Evolutionary conservation across 2,888 invertebrate genomes (phyloP), one percentile per base, ranked within the genome.

Genomic region (Tryphoninae sp.): DNA sequence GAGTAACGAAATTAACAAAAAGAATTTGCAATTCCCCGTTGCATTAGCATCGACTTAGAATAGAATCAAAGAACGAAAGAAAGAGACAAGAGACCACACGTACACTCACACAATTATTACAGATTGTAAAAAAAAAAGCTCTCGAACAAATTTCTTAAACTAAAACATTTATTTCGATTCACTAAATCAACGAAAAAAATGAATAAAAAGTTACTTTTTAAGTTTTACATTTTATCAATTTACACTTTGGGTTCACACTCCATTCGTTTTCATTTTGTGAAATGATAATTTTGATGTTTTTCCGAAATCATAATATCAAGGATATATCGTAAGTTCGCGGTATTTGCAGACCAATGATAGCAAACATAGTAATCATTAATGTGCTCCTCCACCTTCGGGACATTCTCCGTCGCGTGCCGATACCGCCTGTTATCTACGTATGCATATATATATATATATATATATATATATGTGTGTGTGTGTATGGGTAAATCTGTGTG

Each of bases 11-110:
- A n/a, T 7, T 67, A 68, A 71, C 73, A 73, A 79, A 82, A 73
- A 73, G 76, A 67, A 75, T 82, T 77, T 79, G 64, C 49, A 76
- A 77, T 68, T 77, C 45, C 13, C 51, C 26, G 62, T 49, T 65
- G 72, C 67, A 22, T 77, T 77, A 69, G 77, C 77, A 77, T 33
- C 13, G 58, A 33, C 22, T 49, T 26, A n/a, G 65, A 2, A 19
- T 33, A 42, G 33, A 58, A n/a, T n/a, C 65, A 26, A 62, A 40
- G 16, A 61, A 61, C 26, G 45, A 45, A 13, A 13, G 45, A 45
- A 13, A 13, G 45, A 45, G 45, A 45, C 2, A 9, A 7, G 45
- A 45, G 45, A 45, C 11, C 11, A 45, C 7, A 3, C 33, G 6
- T 6, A 33, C 33, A 33, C 4, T 6, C 33, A 33, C 6, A 33